Percentiles rank a stretch among this genome's conserved stretches.
These are phyloP conservation scores for Pempheris klunzingeri DNA, from an alignment of 2,797 vertebrate species.

Conservation along the genomic window DNA sequence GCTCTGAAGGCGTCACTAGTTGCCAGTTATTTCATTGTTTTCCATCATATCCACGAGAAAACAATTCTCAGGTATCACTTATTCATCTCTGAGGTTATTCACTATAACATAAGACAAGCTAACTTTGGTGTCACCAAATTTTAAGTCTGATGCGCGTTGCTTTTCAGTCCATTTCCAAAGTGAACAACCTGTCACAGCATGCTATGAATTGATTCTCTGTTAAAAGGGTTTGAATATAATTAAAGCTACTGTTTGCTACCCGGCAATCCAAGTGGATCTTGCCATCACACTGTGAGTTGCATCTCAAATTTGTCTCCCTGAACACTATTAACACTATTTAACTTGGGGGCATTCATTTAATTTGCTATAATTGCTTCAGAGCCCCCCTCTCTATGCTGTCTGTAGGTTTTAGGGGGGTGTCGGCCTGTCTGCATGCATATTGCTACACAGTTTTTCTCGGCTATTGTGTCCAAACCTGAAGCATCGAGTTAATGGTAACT, in stretches of 20 bases:
- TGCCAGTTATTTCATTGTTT: constrained; percentile 66
- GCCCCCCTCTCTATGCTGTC: constrained; percentile 75
- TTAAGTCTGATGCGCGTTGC: constrained; percentile 58
- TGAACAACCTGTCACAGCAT: constrained; percentile 75
- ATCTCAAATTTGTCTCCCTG: constrained; percentile 80
- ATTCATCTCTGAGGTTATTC: constrained; percentile 55
- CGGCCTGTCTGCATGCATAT: constrained; percentile 59
- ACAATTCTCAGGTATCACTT: constrained; percentile 52
- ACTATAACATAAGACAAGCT: constrained; percentile 45
- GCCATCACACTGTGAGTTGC: constrained; percentile 78
- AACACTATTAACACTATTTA: constrained; percentile 83
- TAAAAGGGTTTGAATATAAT: constrained; percentile 81
- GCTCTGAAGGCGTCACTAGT: constrained; percentile 64
- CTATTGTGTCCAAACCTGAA: constrained; percentile 36
- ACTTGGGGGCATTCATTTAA: constrained; percentile 83
- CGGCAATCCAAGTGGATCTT: constrained; percentile 78
- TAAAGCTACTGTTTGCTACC: constrained; percentile 79
- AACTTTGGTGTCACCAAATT: constrained; percentile 56
- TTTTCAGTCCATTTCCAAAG: constrained; percentile 69
- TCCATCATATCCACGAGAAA: constrained; percentile 51
- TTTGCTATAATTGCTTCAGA: constrained; percentile 83
- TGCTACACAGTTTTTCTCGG: constrained; percentile 33
- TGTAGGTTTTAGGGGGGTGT: constrained; percentile 64
- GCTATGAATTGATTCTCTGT: constrained; percentile 76
- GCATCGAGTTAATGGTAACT: constrained; percentile 18